Evolutionary conservation across 2,113 vertebrate species (phyloP), one percentile per base, ranked within the genome.

Genomic region (Laticauda laticaudata): DNA sequence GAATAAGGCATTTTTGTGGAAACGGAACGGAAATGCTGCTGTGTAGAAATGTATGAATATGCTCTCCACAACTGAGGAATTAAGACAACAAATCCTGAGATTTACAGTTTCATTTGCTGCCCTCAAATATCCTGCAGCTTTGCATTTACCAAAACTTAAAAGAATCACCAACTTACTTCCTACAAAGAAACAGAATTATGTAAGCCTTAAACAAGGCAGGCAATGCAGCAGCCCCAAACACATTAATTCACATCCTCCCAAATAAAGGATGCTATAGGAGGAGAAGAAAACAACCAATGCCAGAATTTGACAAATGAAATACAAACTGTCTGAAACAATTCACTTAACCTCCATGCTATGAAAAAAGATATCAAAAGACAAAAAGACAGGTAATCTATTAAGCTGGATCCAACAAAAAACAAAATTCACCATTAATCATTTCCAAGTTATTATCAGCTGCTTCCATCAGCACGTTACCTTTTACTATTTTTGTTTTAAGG

Each of bases 131-230:
- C 53, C 43, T 85, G 18, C 14, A 43, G 55, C 86, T 93, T 87
- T 90, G 15, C 34, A 69, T 34, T 4, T 61, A 39, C 4, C 56
- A 15, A 88, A 26, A 59, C 54, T 39, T 5, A 54, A 61, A 61
- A 64, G 64, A 59, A 18, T 21, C 48, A 81, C 89, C 93, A 91
- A 34, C 12, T 86, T 90, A 94, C 55, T 1, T 8, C 15, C 43
- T 94, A 93, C 93, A 94, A 93, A 92, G 93, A 2, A 2, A 24
- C 81, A 87, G 39, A 21, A 57, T 87, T n/a, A 59, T 29, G 51
- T 61, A 24, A 24, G 45, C 39, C 14, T 34, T 39, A 51, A 39
- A 23, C 12, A 39, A 15, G 39, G 39, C 24, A 81, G 39, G 48
- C 48, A 48, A 48, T 10, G 23, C 18, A 15, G 18, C 51, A 81